A percentile compares a stretch with the other conserved stretches of the same genome.
These are phyloP conservation scores for Lasiurus borealis DNA, from an alignment of 2,113 vertebrate genomes.

Conservation along the genomic window DNA sequence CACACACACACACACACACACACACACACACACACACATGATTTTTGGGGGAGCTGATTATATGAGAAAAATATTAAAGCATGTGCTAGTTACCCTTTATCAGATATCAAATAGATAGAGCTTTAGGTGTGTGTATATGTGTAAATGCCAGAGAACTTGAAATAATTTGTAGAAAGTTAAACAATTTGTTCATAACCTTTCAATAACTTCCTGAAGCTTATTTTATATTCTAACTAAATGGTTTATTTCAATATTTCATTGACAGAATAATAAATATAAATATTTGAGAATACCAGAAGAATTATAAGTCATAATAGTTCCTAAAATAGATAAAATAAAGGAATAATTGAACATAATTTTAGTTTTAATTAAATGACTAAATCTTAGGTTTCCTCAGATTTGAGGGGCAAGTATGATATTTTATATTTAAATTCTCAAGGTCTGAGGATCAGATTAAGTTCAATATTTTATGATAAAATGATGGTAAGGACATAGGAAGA, in stretches of 20 bases:
- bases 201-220: slow-evolving; percentile 60
- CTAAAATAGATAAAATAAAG: slow-evolving; percentile 63
- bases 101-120: neutral
- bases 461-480: neutral
- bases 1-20: too few relatives aligned
- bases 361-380: slow-evolving; percentile 61
- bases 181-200: slow-evolving; percentile 58
- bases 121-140: neutral
- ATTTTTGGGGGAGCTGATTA: neutral
- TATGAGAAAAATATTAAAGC: neutral
- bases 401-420: neutral
- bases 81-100: neutral
- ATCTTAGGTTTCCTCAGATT: neutral
- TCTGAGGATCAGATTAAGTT: neutral
- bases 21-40: neutral
- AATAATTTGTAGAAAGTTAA: slow-evolving; percentile 50
- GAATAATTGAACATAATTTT: slow-evolving; percentile 57
- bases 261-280: slow-evolving; percentile 62
- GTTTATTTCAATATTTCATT: slow-evolving; percentile 62
- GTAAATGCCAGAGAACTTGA: neutral
- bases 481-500: neutral
- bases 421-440: neutral
- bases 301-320: slow-evolving; percentile 43
- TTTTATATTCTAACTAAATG: slow-evolving; percentile 49
- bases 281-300: slow-evolving; percentile 38